Evolutionary conservation across 2,113 vertebrate genomes (phyloP).

Genomic region (Callaeas wilsoni): DNA sequence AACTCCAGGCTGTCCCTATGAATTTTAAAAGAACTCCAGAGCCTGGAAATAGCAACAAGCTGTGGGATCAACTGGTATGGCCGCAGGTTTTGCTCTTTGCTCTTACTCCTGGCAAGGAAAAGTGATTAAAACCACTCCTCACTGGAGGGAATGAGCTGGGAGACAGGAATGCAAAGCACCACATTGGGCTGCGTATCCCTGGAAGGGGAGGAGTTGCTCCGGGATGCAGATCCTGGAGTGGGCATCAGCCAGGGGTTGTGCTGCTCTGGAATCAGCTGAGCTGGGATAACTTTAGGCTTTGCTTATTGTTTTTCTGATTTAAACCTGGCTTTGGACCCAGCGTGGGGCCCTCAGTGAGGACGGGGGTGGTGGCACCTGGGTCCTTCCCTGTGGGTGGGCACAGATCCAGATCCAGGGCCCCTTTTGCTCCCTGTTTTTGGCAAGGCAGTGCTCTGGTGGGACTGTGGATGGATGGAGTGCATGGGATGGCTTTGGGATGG

Average conservation of each 20-base stretch:
- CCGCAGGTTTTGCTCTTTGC: conserved; percentile 39
- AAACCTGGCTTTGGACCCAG: neutral
- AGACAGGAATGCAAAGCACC: neutral
- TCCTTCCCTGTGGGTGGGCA: accelerated
- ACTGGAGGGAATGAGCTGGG: neutral
- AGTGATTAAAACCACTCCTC: neutral
- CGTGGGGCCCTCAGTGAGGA: neutral
- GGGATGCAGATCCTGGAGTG: neutral
- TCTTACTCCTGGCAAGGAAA: neutral
- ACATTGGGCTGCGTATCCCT: accelerated
- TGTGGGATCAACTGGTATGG: neutral
- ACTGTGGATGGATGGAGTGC: accelerated
- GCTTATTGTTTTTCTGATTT: neutral
- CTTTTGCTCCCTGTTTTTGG: neutral
- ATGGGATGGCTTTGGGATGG: neutral
- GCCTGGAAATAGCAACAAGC: no score
- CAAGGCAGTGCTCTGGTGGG: neutral
- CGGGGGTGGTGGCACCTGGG: accelerated
- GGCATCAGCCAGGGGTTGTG: neutral
- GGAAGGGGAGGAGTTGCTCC: neutral
- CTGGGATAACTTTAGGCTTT: neutral
- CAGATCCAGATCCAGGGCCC: accelerated
- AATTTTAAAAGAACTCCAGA: neutral
- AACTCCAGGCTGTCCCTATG: conserved; percentile 1
- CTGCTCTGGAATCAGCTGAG: neutral